Evolutionary conservation across 1,140 invertebrate species (phyloP).

Genomic region (Aphaenogaster ashmeadi): DNA sequence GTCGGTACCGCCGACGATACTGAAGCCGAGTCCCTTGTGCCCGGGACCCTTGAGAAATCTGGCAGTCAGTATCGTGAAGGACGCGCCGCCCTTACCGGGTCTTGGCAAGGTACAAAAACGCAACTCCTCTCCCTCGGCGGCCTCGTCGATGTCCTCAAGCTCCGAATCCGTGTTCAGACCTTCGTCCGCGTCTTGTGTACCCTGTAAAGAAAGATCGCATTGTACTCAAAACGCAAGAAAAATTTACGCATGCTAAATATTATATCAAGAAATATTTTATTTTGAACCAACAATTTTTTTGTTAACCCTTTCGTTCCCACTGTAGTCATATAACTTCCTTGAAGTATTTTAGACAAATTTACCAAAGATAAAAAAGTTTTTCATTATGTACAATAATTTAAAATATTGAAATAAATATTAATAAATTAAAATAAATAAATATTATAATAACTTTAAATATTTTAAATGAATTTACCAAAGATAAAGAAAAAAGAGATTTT

Average conservation of each 20-base stretch:
- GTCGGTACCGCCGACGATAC: slow-evolving; percentile 96
- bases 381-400: no score
- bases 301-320: background rate
- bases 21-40: slow-evolving; percentile 96
- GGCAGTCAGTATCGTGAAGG: slow-evolving; percentile 87
- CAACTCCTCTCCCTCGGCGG: slow-evolving; percentile 83
- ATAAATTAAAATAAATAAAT: no score
- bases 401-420: no score
- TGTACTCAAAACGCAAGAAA: background rate
- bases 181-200: slow-evolving; percentile 82
- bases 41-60: slow-evolving; percentile 94
- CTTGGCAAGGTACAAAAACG: slow-evolving; percentile 87
- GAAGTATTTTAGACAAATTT: no score
- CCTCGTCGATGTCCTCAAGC: slow-evolving; percentile 85
- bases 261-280: background rate
- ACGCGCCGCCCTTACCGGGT: slow-evolving; percentile 84
- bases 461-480: no score
- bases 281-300: background rate
- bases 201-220: slow-evolving; percentile 56
- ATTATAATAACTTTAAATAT: no score
- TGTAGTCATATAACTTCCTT: no score
- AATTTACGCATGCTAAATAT: background rate
- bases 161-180: slow-evolving; percentile 84
- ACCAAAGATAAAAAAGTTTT: no score
- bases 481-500: no score